Evolutionary conservation across 30 jellyfish, hydroid and myxozoan genomes (phyloP).

Genomic region (Catostylus mosaicus): DNA sequence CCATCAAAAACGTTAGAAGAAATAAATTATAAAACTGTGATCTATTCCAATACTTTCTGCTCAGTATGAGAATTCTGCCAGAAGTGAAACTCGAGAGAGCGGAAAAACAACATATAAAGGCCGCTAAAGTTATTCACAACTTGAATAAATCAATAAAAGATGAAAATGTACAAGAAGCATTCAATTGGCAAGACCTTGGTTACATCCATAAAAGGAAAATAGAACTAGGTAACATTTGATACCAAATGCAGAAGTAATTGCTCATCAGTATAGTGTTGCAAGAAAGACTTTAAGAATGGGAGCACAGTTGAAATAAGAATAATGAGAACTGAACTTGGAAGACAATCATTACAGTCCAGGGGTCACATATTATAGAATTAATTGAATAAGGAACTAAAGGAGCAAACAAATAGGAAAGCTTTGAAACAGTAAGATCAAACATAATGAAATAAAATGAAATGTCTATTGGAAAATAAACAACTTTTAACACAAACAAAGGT

Average conservation of each 20-base stretch:
- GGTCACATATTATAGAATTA: conserved; percentile 29
- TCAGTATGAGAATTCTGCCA: conserved; percentile 66
- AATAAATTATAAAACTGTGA: conserved; percentile 47
- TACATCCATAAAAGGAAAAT: conserved; percentile 34
- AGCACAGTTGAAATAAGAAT: conserved; percentile 6
- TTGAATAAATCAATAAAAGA: conserved; percentile 18
- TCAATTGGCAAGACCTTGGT: conserved; percentile 58
- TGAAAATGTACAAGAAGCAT: conserved; percentile 44
- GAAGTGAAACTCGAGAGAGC: conserved; percentile 15
- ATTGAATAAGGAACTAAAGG: conserved; percentile 28
- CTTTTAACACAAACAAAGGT: conserved; percentile 36
- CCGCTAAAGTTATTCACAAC: conserved; percentile 53
- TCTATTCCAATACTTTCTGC: conserved; percentile 45
- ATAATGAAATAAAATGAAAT: conserved; percentile 21
- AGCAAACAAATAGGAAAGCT: conserved; percentile 42
- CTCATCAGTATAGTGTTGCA: conserved; percentile 28
- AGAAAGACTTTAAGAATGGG: conserved; percentile 32
- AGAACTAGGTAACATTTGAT: conserved; percentile 35
- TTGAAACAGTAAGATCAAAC: conserved; percentile 43
- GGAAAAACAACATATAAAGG: conserved; percentile 51
- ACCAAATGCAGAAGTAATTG: conserved; percentile 27
- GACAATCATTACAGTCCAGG: conserved; percentile 48
- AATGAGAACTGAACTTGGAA: conserved; percentile 61
- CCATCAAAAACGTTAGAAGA: conserved; percentile 49
- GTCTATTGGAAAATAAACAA: conserved; percentile 43